These are phyloP conservation scores for Miniopterus natalensis DNA, from an alignment of 2,113 vertebrate genomes.

Conservation along the genomic window DNA sequence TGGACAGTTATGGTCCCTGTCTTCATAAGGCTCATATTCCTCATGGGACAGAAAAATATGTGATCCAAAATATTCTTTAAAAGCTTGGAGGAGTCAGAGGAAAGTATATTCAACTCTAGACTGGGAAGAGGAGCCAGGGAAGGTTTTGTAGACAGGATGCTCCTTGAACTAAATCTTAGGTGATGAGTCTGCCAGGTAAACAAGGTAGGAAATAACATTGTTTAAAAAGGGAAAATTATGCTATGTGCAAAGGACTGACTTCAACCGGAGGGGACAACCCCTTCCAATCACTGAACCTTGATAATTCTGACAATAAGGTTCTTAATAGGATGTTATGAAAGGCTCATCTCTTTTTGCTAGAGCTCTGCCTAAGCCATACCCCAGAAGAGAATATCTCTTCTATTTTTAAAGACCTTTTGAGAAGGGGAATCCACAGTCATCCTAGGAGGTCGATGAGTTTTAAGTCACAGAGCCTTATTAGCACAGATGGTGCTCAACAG, in stretches of 20 bases:
- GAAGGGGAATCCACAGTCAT: conserved; percentile 31
- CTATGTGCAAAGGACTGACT: not conserved
- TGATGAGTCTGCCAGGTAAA: not conserved
- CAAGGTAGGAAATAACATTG: not conserved
- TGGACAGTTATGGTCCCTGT: not conserved
- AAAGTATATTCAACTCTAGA: not conserved
- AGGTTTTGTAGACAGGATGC: not conserved
- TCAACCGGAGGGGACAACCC: not conserved
- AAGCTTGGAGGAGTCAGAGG: not conserved
- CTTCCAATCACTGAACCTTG: not conserved
- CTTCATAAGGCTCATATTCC: not conserved
- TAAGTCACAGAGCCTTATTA: conserved; percentile 22
- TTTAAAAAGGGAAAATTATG: not conserved
- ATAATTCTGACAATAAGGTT: not conserved
- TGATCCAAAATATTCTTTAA: not conserved
- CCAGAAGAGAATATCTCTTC: conserved; percentile 36
- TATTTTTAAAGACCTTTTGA: conserved; percentile 57
- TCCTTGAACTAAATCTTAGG: not conserved
- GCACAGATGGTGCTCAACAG: conserved; percentile 54
- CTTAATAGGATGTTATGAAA: not conserved
- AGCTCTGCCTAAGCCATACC: not conserved
- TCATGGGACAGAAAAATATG: not conserved
- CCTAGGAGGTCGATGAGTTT: not conserved
- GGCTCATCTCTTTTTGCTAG: not conserved
- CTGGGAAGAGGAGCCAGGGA: not conserved